Percentiles rank a stretch among this genome's conserved stretches.
Evolutionary conservation across 2,113 vertebrate species (phyloP).

Genomic region (Siniperca chuatsi): DNA sequence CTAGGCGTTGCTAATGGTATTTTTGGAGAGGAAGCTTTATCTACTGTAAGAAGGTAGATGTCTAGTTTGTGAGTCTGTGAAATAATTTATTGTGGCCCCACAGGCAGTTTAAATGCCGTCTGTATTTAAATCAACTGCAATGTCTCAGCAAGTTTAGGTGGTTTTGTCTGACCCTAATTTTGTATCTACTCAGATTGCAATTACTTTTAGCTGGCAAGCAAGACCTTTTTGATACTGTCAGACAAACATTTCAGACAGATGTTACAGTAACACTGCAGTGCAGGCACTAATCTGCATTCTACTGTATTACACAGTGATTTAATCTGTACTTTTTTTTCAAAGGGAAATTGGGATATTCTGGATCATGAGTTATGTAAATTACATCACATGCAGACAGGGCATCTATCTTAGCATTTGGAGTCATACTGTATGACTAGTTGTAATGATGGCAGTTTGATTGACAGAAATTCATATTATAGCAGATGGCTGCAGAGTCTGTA

Average conservation of each 20-base stretch:
- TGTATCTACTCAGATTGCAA: slow-evolving; percentile 37
- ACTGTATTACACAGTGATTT: slow-evolving; percentile 60
- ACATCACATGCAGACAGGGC: slow-evolving; percentile 23
- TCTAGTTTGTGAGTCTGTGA: slow-evolving; percentile 72
- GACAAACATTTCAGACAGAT: slow-evolving; percentile 47
- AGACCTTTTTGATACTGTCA: slow-evolving; percentile 10
- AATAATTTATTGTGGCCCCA: slow-evolving; percentile 75
- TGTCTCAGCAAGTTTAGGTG: slow-evolving; percentile 56
- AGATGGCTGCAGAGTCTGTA: slow-evolving; percentile 49
- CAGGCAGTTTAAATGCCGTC: slow-evolving; percentile 71
- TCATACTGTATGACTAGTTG: slow-evolving; percentile 28
- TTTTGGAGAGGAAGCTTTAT: slow-evolving; percentile 77
- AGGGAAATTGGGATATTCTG: slow-evolving; percentile 32
- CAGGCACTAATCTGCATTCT: slow-evolving; percentile 25
- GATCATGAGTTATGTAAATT: slow-evolving; percentile 40
- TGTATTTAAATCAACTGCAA: slow-evolving; percentile 75
- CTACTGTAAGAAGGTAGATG: slow-evolving; percentile 76
- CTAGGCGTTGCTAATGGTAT: slow-evolving; percentile 77
- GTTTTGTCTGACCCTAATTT: slow-evolving; percentile 55
- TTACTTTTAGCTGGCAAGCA: slow-evolving; percentile 37
- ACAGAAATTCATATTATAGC: slow-evolving; percentile 55
- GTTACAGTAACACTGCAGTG: slow-evolving; percentile 25
- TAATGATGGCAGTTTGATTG: slow-evolving; percentile 62
- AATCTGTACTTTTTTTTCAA: slow-evolving; percentile 51
- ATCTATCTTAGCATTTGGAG: slow-evolving; percentile 23